Evolutionary conservation across 2,113 vertebrate genomes (phyloP).

Genomic region (Muscicapa adusta): DNA sequence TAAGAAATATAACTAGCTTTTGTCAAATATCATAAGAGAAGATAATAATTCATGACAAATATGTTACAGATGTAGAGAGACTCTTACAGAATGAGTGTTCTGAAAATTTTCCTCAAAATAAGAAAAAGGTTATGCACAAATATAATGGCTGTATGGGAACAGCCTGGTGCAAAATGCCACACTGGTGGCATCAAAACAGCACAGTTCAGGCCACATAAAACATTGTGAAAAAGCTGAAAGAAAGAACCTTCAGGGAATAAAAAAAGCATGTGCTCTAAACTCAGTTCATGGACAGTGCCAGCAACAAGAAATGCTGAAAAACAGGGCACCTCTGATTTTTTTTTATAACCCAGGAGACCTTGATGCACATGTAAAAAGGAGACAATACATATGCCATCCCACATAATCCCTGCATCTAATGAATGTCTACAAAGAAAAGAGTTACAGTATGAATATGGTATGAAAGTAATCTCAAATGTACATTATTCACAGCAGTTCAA

Average conservation of each 20-base stretch:
- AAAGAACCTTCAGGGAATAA: background rate
- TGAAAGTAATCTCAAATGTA: background rate
- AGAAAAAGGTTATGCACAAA: background rate
- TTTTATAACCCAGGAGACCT: background rate
- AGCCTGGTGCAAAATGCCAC: background rate
- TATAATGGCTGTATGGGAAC: background rate
- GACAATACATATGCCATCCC: background rate
- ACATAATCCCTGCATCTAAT: background rate
- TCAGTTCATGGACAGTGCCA: background rate
- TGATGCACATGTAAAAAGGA: background rate
- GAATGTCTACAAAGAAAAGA: background rate
- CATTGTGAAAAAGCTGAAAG: background rate
- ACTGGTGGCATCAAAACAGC: background rate
- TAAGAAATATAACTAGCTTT: background rate
- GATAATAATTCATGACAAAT: background rate
- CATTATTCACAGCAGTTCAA: background rate
- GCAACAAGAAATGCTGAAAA: background rate
- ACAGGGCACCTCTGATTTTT: background rate
- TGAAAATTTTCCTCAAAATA: background rate
- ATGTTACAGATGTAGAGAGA: background rate
- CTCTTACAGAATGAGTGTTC: background rate
- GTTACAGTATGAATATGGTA: background rate
- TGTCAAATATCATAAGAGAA: background rate
- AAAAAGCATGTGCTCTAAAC: background rate
- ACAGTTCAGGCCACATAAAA: background rate